A percentile compares a stretch with the other conserved stretches of the same genome.
Conservation (phyloP, 2,888 invertebrate genomes). For the Hipparchia sbordonii region DNA sequence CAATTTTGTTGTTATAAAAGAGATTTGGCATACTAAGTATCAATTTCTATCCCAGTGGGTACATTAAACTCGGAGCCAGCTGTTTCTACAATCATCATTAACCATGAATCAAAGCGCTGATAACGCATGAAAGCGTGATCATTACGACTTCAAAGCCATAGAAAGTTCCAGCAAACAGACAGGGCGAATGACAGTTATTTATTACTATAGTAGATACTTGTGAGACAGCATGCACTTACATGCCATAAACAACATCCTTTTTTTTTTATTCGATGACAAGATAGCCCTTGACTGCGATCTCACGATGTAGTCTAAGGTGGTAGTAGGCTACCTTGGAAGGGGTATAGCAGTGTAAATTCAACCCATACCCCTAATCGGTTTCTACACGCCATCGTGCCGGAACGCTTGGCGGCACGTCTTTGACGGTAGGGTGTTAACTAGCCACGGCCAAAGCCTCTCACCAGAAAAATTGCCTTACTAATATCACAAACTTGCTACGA, state of each 20-base stretch:
- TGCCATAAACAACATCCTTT: conserved; percentile 1
- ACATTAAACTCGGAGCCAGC: neutral
- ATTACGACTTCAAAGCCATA: conserved; percentile 50
- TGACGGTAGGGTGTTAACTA: too few species aligned
- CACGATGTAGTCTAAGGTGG: too few species aligned
- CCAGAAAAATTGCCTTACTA: too few species aligned
- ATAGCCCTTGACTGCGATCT: too few species aligned
- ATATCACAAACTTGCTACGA: too few species aligned
- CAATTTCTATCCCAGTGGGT: too few species aligned
- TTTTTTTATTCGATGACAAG: neutral
- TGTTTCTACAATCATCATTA: conserved; percentile 13
- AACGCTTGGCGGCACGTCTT: too few species aligned
- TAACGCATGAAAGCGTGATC: conserved; percentile 47
- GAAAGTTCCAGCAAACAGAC: conserved; percentile 64
- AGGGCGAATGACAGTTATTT: conserved; percentile 53
- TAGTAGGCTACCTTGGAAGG: too few species aligned
- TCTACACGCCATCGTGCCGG: too few species aligned
- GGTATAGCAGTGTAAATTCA: too few species aligned
- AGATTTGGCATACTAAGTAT: neutral
- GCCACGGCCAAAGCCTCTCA: too few species aligned
- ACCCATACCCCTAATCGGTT: too few species aligned
- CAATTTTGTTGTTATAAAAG: neutral
- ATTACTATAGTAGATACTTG: conserved; percentile 44
- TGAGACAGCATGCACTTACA: conserved; percentile 13
- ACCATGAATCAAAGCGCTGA: conserved; percentile 19